Base-by-base conservation (phyloP, 1,140 invertebrate species). In the Cotesia glomerata region DNA sequence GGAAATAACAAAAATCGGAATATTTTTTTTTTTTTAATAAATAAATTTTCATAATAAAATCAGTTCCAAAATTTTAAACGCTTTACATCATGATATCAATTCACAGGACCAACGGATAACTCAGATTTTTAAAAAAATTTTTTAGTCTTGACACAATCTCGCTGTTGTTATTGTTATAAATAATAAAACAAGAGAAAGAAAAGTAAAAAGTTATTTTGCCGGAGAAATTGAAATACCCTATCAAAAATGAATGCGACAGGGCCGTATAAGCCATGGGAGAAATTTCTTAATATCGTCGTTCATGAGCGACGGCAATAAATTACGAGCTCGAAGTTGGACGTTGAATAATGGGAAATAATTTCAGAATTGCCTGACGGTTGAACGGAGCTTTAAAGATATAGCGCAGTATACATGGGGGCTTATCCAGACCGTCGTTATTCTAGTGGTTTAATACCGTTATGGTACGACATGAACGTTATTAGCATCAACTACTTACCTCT, bases 391-490 rank as follows among this genome's bases (percentile, higher is more conserved):
- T 70, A 64, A 62, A 73, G 74, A 73, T 72, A 63, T 72, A 71
- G 74, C 68, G 56, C 66, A 72, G 74, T 74, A 75, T 73, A 74
- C 70, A 78, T 78, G 72, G 58, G 39, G 74, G 72, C 70, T 76
- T 74, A 77, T 71, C 45, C 64, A 69, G 73, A 74, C 78, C 75
- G 76, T 80, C 78, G 80, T 83, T 83, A 83, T 83, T 83, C 81
- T 76, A 80, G 81, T 82, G 81, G 83, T 83, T 84, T 81, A 81
- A 85, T 85, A 84, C 77, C 80, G 80, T 81, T 78, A 82, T 82
- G 75, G 77, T 77, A 76, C 61, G 76, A 81, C 76, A 79, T 77
- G 74, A 81, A 83, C 82, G 78, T 86, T 84, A 84, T 85, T 84
- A 85, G 81, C 78, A 84, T 80, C 81, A 82, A 82, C 75, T 80